Evolutionary conservation across 35 echinoderm and acorn worm genomes (phyloP).

Genomic region (Strongylocentrotus purpuratus): DNA sequence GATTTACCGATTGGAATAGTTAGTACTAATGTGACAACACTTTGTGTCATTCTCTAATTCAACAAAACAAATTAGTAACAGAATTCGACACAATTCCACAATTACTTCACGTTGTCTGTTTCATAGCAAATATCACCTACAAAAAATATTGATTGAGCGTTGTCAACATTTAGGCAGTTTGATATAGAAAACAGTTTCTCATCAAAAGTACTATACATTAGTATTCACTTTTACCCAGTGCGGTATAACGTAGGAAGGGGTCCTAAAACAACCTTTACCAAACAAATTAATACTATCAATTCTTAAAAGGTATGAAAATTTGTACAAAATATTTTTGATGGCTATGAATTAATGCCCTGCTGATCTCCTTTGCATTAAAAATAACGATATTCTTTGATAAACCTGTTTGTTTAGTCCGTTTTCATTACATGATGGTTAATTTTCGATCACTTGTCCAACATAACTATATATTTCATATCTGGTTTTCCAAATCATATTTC

Average conservation of each 20-base stretch:
- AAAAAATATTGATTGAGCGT: not conserved
- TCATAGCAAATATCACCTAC: not conserved
- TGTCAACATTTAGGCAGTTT: not conserved
- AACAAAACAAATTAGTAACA: not conserved
- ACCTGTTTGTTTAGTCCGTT: not conserved
- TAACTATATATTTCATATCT: not conserved
- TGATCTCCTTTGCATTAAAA: not conserved
- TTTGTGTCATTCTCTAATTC: not conserved
- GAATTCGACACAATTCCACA: not conserved
- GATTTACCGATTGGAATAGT: not conserved
- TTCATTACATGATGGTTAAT: not conserved
- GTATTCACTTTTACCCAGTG: not conserved
- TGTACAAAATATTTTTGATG: too few species aligned
- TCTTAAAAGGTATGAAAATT: too few species aligned
- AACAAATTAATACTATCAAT: too few species aligned
- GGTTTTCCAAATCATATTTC: not conserved
- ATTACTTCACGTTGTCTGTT: not conserved
- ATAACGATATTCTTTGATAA: not conserved
- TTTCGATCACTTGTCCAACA: not conserved
- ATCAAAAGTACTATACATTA: not conserved
- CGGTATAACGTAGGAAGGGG: too few species aligned
- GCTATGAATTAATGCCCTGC: too few species aligned
- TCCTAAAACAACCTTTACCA: too few species aligned
- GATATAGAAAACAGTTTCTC: not conserved
- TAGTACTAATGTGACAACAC: not conserved